phyloP scores from a whole-genome alignment of 35 echinoderm and acorn worm species.

The Diadema setosum region DNA sequence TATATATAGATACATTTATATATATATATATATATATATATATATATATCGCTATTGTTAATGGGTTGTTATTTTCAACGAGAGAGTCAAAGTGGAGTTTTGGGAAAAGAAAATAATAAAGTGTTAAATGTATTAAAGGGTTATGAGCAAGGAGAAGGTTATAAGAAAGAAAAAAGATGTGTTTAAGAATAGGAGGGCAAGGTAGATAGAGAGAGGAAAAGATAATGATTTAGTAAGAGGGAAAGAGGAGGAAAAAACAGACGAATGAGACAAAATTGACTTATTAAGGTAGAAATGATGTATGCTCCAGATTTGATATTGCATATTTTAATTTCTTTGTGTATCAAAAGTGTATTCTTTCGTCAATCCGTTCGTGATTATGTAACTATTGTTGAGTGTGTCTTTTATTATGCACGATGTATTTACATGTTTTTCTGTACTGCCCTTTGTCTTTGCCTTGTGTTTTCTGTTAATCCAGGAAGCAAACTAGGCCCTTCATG shows the following conservation, averaged over 20 bases:
- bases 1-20: not conserved
- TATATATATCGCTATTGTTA: not conserved
- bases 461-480: too few species aligned
- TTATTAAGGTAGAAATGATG: too few species aligned
- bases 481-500: too few species aligned
- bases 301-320: too few species aligned
- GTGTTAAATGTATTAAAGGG: not conserved
- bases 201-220: not conserved
- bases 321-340: too few species aligned
- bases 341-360: too few species aligned
- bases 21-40: not conserved
- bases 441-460: too few species aligned
- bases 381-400: too few species aligned
- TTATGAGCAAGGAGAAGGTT: not conserved
- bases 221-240: not conserved
- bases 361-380: too few species aligned
- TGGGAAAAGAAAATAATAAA: not conserved
- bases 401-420: too few species aligned
- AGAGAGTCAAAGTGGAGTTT: not conserved
- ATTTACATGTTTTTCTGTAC: too few species aligned
- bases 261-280: too few species aligned
- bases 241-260: not conserved
- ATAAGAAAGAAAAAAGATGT: not conserved
- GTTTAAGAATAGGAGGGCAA: not conserved
- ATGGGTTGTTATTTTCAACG: not conserved